Conservation (phyloP, 2,797 vertebrate species). For the Garrulus glandarius region DNA sequence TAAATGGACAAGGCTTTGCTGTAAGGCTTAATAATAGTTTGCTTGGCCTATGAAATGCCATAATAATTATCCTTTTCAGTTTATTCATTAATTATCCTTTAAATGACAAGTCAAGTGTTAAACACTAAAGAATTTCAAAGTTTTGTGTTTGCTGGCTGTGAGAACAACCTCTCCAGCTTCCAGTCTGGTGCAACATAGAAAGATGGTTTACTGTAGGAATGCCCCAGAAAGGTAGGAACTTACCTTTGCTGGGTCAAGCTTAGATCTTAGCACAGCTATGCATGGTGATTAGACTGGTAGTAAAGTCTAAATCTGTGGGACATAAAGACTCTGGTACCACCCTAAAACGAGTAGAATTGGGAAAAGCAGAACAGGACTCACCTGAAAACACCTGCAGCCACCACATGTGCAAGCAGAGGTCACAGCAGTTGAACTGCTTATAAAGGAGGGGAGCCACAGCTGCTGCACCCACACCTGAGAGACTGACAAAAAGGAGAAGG, state of each 20-base stretch:
- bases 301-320: not conserved
- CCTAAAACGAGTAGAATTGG: not conserved
- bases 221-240: not conserved
- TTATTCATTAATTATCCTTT: constrained; percentile 76
- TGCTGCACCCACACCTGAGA: not conserved
- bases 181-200: not conserved
- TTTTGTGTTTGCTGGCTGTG: constrained; percentile 36
- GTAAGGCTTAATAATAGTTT: constrained; percentile 72
- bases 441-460: not conserved
- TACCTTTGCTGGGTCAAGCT: not conserved
- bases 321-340: not conserved
- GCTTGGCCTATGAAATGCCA: constrained; percentile 70
- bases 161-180: constrained; percentile 1
- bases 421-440: not conserved
- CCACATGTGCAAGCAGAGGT: not conserved
- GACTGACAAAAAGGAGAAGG: not conserved
- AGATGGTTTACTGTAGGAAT: not conserved
- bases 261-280: not conserved
- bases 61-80: constrained; percentile 75
- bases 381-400: not conserved
- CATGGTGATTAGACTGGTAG: not conserved
- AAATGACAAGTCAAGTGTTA: constrained; percentile 66
- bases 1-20: constrained; percentile 70
- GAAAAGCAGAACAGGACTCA: not conserved
- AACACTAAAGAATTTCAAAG: constrained; percentile 64